Percentiles rank a stretch among this genome's conserved stretches.
These are phyloP conservation scores for Arenaria interpres DNA, from an alignment of 2,113 vertebrate species.

Conservation along the genomic window DNA sequence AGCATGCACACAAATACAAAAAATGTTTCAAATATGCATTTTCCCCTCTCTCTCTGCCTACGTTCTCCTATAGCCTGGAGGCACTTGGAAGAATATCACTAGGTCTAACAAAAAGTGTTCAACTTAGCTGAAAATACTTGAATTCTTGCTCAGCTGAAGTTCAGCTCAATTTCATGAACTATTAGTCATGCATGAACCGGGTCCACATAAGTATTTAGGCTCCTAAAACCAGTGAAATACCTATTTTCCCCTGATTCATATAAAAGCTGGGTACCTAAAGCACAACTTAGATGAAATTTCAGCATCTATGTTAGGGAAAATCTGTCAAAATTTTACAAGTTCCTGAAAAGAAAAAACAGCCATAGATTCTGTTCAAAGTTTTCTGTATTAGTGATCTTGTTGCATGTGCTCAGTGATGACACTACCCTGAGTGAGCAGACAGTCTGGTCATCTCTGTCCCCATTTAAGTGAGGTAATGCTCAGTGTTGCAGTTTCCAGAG, in stretches of 20 bases:
- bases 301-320: background rate
- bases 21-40: background rate
- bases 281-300: background rate
- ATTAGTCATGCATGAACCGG: background rate
- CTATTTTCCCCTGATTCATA: background rate
- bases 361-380: background rate
- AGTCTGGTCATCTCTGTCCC: background rate
- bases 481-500: background rate
- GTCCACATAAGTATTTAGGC: background rate
- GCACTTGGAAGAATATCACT: background rate
- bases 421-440: background rate
- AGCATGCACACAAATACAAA: background rate
- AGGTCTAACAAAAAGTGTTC: background rate
- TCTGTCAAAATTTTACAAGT: background rate
- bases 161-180: background rate
- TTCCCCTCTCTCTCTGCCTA: background rate
- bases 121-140: background rate
- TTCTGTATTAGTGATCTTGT: background rate
- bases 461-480: background rate
- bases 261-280: background rate
- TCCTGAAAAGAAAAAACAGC: background rate
- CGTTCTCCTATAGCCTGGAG: background rate
- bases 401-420: background rate
- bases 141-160: background rate
- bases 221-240: background rate